These are phyloP conservation scores for Tipula confusa DNA, from an alignment of 2,888 invertebrate genomes.

Conservation along the genomic window DNA sequence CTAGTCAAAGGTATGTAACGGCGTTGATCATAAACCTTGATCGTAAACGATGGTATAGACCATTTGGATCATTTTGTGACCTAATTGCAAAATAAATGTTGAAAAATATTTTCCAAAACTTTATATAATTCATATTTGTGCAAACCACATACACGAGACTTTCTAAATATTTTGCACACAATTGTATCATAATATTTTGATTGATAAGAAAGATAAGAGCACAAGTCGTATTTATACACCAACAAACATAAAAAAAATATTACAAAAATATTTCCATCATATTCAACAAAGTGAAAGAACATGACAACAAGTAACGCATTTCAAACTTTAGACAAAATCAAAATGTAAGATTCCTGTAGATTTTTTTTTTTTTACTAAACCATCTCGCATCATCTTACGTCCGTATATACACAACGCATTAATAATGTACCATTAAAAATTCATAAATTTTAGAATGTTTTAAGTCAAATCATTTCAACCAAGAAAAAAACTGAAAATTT, in stretches of 20 bases:
- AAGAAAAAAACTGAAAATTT: background rate
- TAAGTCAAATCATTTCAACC: constrained; percentile 12
- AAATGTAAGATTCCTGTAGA: constrained; percentile 15
- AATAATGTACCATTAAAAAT: constrained; percentile 25
- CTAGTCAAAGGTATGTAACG: too few species aligned
- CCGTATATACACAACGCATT: background rate
- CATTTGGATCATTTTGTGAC: too few species aligned
- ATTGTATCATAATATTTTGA: background rate
- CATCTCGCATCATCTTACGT: background rate
- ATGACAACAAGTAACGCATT: constrained; percentile 20
- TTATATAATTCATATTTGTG: background rate
- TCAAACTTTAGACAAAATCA: background rate
- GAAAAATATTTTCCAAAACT: background rate
- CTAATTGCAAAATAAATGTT: too few species aligned
- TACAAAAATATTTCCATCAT: constrained; percentile 9
- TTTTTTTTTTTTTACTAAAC: background rate
- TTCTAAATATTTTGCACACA: background rate
- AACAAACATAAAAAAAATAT: background rate
- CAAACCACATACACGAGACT: background rate
- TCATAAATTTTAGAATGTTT: constrained; percentile 25
- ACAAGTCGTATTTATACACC: background rate
- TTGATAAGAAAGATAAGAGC: background rate
- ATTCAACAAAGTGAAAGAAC: constrained; percentile 7
- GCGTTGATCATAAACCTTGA: too few species aligned
- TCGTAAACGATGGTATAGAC: too few species aligned